phyloP scores from a whole-genome alignment of 2,888 invertebrate species.

The Epistrophella euchroma region DNA sequence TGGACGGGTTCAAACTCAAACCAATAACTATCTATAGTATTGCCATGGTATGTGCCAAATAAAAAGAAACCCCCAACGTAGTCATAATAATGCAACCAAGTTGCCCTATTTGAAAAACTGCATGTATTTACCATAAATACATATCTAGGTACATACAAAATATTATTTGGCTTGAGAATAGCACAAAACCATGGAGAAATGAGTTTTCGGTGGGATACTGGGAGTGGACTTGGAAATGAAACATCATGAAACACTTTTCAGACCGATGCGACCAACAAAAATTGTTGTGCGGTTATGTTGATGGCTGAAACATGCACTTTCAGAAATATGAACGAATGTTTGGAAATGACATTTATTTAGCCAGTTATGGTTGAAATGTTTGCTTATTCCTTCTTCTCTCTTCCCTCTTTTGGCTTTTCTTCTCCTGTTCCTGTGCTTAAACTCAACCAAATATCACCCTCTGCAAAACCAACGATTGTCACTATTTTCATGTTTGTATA shows the following conservation, averaged over 20 bases:
- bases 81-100: slow-evolving; percentile 53
- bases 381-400: slow-evolving; percentile 20
- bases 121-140: slow-evolving; percentile 21
- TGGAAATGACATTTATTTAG: slow-evolving; percentile 73
- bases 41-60: slow-evolving; percentile 23
- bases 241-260: slow-evolving; percentile 41
- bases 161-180: neutral
- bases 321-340: slow-evolving; percentile 72
- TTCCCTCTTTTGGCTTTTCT: slow-evolving; percentile 2
- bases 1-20: slow-evolving; percentile 11
- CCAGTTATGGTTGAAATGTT: slow-evolving; percentile 69
- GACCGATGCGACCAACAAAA: slow-evolving; percentile 60
- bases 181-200: slow-evolving; percentile 21
- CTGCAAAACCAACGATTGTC: slow-evolving; percentile 23
- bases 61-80: slow-evolving; percentile 29
- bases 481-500: slow-evolving; percentile 27
- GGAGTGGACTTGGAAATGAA: neutral
- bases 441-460: slow-evolving; percentile 4
- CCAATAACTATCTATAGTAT: slow-evolving; percentile 14
- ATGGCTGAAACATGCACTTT: slow-evolving; percentile 72
- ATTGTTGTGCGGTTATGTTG: slow-evolving; percentile 69
- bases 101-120: slow-evolving; percentile 39
- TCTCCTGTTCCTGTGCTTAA: neutral
- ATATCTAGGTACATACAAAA: neutral
- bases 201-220: neutral